phyloP scores from a whole-genome alignment of 2,797 vertebrate species.

The Euphonia xanthogaster region DNA sequence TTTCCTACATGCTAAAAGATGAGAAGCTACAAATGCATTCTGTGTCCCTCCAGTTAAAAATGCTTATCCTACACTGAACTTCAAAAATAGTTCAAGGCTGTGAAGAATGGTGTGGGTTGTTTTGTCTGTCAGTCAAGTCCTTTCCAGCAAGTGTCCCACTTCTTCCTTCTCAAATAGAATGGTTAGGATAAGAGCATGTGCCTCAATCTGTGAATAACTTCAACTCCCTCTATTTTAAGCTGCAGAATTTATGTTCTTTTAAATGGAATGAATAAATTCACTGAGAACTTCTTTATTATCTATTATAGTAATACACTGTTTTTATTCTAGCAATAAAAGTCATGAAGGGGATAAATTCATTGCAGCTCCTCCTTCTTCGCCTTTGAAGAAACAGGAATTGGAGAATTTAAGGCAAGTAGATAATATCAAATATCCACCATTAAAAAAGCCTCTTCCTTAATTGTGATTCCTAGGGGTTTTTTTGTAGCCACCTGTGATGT shows the following conservation, averaged over 20 bases:
- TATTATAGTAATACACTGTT: background rate
- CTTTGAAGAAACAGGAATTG: constrained; percentile 92
- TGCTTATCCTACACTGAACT: background rate
- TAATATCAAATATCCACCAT: background rate
- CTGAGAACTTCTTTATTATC: background rate
- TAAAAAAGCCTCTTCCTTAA: background rate
- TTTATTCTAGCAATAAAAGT: constrained; percentile 87
- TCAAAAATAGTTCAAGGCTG: background rate
- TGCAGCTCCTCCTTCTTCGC: constrained; percentile 93
- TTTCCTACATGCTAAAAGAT: background rate
- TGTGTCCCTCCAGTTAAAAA: background rate
- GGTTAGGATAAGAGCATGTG: background rate
- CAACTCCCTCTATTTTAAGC: background rate
- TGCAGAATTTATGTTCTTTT: background rate
- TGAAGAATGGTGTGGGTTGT: background rate
- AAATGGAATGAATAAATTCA: background rate
- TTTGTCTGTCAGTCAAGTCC: background rate
- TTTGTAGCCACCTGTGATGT: background rate
- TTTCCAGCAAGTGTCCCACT: background rate
- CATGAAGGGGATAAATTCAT: constrained; percentile 95
- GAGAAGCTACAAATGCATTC: background rate
- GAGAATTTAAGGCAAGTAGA: constrained; percentile 93
- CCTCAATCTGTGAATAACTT: background rate
- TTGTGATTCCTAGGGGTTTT: background rate
- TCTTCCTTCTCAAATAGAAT: background rate